Conservation (phyloP, 2,888 invertebrate species). For the Cryptocheilus praepositus region DNA sequence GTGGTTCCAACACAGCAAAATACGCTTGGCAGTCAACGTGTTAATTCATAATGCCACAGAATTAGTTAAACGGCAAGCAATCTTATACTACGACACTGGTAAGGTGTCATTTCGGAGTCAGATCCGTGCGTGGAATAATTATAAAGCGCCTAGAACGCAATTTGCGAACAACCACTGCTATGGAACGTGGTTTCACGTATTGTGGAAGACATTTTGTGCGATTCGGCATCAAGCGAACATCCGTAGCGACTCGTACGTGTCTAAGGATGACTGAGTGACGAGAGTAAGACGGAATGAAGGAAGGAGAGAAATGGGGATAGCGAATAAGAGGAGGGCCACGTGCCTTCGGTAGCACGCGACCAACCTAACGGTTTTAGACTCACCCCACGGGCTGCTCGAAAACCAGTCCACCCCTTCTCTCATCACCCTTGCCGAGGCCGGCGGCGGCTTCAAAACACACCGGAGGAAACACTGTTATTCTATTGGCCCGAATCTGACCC, state of each 20-base stretch:
- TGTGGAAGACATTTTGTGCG: too few species aligned
- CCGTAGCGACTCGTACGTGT: neutral
- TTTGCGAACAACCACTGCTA: too few species aligned
- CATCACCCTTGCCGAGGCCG: slow-evolving; percentile 57
- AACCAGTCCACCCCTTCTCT: slow-evolving; percentile 71
- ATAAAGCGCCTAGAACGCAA: too few species aligned
- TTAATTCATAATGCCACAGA: too few species aligned
- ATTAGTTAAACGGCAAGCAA: too few species aligned
- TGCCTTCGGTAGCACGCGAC: slow-evolving; percentile 72
- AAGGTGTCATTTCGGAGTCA: too few species aligned
- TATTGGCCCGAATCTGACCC: slow-evolving; percentile 65
- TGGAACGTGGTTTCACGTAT: too few species aligned
- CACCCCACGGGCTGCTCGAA: slow-evolving; percentile 65
- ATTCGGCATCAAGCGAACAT: too few species aligned
- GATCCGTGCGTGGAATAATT: too few species aligned
- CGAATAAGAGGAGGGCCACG: slow-evolving; percentile 66
- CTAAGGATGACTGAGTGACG: slow-evolving; percentile 13
- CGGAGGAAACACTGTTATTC: slow-evolving; percentile 69
- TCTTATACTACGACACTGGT: too few species aligned
- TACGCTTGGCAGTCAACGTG: too few species aligned
- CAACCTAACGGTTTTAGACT: slow-evolving; percentile 73
- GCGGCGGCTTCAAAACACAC: slow-evolving; percentile 63
- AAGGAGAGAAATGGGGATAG: slow-evolving; percentile 15
- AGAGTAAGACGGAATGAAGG: slow-evolving; percentile 14
- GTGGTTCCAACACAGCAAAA: too few species aligned